These are phyloP conservation scores for Prietella phreatophila DNA, from an alignment of 2,113 vertebrate species.

Conservation along the genomic window DNA sequence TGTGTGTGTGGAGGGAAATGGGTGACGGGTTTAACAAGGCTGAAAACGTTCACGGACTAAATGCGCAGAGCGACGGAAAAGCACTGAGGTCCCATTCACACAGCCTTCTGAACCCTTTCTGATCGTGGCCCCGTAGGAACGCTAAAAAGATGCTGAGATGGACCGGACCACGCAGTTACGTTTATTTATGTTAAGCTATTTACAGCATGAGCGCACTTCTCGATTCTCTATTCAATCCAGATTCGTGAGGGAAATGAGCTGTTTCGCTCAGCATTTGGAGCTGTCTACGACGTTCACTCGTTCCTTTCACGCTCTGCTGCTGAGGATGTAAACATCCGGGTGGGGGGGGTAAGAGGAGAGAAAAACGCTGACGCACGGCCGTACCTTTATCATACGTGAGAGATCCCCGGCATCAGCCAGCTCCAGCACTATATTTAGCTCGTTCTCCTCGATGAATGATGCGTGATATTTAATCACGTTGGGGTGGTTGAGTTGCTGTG, in stretches of 20 bases:
- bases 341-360: no score
- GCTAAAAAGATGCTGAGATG: not conserved
- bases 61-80: not conserved
- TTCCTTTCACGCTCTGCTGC: not conserved
- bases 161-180: not conserved
- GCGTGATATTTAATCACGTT: slow-evolving; percentile 99
- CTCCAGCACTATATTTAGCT: slow-evolving; percentile 97
- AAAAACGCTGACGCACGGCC: slow-evolving; percentile 32
- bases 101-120: not conserved
- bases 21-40: not conserved
- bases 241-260: not conserved
- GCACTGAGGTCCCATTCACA: not conserved
- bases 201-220: not conserved
- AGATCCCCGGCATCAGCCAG: slow-evolving; percentile 96
- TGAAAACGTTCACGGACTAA: not conserved
- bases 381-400: slow-evolving; percentile 98
- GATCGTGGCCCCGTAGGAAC: not conserved
- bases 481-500: slow-evolving; percentile 96
- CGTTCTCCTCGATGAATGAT: slow-evolving; percentile 98
- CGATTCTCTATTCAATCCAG: not conserved
- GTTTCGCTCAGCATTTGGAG: not conserved
- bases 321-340: not conserved
- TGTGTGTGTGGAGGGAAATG: not conserved
- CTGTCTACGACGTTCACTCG: not conserved
- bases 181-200: not conserved